Base-by-base conservation (phyloP, 1,140 invertebrate species). In the Ganaspis sp. region DNA sequence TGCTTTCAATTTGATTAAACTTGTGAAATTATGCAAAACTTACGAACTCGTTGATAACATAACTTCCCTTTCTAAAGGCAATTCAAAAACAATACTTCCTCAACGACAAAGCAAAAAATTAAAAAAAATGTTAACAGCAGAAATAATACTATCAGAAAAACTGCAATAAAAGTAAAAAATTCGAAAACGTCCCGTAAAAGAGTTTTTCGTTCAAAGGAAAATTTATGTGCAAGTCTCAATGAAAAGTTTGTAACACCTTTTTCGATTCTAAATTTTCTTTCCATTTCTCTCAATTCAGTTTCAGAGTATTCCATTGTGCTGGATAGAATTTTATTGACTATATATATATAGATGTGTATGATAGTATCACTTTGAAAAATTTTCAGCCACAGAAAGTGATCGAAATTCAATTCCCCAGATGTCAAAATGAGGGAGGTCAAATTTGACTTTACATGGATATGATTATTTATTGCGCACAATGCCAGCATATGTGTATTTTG, bases 201-300 rank as follows among this genome's bases (percentile, higher is more conserved):
- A 17, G 45, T 17, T 17, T 49, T n/a, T 70, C 17, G 34, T 9
- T 38, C 8, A 11, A 12, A 70, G 40, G 12, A 38, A 69, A 69
- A 69, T 29, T 69, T 17, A 17, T 69, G 9, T 12, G 1, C 1
- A 45, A 45, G 42, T 45, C 9, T 45, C 45, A 15, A 49, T 49
- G 29, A 49, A 45, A 45, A 49, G n/a, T 49, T 49, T 49, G 45
- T 17, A 49, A 49, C n/a, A 49, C 45, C 45, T 49, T 49, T 49
- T 49, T 49, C n/a, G 12, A 3, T 49, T 49, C 45, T 49, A 49
- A 49, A 49, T 49, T 45, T 45, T 49, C 45, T 49, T 49, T 49
- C 45, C 17, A 49, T 49, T 49, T 49, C 45, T 49, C 6, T 4
- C n/a, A 49, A 49, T 49, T 49, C n/a, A 49, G 4, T 49, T 49